Percentiles rank a stretch among this genome's conserved stretches.
phyloP scores from a whole-genome alignment of 2,113 vertebrate species.

The Neofelis nebulosa region DNA sequence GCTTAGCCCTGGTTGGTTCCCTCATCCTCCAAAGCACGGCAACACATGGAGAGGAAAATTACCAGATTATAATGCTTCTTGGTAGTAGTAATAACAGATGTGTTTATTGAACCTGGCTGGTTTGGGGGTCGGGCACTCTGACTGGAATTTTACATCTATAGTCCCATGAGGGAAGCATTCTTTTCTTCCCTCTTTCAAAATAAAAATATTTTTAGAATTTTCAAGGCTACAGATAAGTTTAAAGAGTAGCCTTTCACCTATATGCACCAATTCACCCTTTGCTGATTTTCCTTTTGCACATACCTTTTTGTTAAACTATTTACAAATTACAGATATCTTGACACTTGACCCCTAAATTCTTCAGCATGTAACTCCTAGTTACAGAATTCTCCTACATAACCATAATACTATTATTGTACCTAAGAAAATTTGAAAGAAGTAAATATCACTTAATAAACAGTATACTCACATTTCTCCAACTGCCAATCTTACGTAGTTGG shows the following conservation, averaged over 20 bases:
- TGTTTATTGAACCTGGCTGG: background rate
- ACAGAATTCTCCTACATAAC: background rate
- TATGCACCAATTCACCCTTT: background rate
- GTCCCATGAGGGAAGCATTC: background rate
- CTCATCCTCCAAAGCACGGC: background rate
- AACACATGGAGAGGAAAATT: background rate
- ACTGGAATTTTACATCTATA: background rate
- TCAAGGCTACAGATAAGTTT: background rate
- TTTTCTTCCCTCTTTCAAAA: constrained; percentile 38
- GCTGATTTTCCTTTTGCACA: background rate
- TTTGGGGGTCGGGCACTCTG: background rate
- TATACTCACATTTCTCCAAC: background rate
- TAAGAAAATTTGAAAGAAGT: constrained; percentile 36
- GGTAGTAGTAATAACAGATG: background rate
- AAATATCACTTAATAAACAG: constrained; percentile 3
- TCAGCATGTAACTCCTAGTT: background rate
- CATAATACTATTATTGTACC: background rate
- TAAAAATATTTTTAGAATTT: constrained; percentile 8
- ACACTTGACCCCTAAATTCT: background rate
- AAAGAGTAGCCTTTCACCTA: background rate
- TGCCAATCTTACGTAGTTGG: background rate
- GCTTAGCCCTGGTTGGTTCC: background rate
- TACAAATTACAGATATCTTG: background rate
- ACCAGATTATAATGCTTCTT: background rate
- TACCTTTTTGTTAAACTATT: background rate